A percentile compares a stretch with the other conserved stretches of the same genome.
Evolutionary conservation across 2,797 vertebrate genomes (phyloP).

Genomic region (Cygnus olor): DNA sequence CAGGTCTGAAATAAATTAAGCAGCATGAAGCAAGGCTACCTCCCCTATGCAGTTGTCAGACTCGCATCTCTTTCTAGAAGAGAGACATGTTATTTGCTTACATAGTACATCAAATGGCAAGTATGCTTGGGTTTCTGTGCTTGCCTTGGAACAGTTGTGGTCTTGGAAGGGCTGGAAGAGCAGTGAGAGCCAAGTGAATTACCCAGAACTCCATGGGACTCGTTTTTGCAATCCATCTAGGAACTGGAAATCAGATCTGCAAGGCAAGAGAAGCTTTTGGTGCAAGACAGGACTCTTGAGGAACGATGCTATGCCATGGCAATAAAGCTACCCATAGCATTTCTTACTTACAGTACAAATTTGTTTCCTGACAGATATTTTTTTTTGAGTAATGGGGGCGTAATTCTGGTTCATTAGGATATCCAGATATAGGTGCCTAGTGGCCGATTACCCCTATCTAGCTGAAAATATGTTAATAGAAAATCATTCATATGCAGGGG

Average conservation of each 20-base stretch:
- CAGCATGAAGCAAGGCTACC: background rate
- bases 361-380: background rate
- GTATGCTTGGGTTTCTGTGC: slow-evolving; percentile 2
- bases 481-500: background rate
- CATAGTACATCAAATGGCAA: slow-evolving; percentile 41
- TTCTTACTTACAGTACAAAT: background rate
- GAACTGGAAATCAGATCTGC: slow-evolving; percentile 14
- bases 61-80: slow-evolving; percentile 39
- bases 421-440: background rate
- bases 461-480: background rate
- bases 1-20: slow-evolving; percentile 52
- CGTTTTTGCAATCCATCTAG: background rate
- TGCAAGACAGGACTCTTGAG: background rate
- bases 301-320: background rate
- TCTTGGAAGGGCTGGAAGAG: background rate
- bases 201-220: background rate
- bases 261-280: background rate
- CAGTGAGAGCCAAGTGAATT: background rate
- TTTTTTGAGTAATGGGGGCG: background rate
- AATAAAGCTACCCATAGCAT: background rate
- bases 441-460: background rate
- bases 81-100: slow-evolving; percentile 46
- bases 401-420: background rate
- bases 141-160: background rate
- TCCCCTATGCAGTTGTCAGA: background rate